Evolutionary conservation across 2,113 vertebrate species (phyloP).

Genomic region (Nerophis lumbriciformis): DNA sequence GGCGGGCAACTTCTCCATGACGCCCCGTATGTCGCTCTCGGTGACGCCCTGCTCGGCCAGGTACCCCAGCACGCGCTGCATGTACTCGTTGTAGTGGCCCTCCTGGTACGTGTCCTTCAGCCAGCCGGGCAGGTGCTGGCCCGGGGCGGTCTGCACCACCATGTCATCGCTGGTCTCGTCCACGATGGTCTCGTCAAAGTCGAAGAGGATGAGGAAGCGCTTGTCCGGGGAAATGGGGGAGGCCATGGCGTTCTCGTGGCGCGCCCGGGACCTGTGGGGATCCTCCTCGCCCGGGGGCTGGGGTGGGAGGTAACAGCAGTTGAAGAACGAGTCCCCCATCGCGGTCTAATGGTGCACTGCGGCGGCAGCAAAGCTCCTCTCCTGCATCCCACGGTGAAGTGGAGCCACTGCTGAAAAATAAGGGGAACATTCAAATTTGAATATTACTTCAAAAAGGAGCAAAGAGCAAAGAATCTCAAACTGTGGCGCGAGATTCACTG

Average conservation of each 20-base stretch:
- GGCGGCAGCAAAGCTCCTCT: conserved; percentile 35
- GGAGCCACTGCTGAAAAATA: conserved; percentile 22
- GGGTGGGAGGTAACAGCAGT: conserved; percentile 71
- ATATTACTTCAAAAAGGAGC: background rate
- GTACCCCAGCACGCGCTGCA: conserved; percentile 84
- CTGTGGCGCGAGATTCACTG: no score
- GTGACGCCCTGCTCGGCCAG: conserved; percentile 85
- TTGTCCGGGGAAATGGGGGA: conserved; percentile 57
- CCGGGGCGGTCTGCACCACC: conserved; percentile 76
- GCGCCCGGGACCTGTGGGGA: conserved; percentile 21
- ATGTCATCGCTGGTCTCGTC: conserved; percentile 91
- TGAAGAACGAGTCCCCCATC: conserved; percentile 72
- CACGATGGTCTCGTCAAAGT: conserved; percentile 95
- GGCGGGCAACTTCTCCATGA: conserved; percentile 85
- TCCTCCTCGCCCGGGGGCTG: conserved; percentile 69
- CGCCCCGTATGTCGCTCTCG: conserved; percentile 70
- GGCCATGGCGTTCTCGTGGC: conserved; percentile 62
- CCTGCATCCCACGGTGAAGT: conserved; percentile 36
- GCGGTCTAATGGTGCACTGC: conserved; percentile 17
- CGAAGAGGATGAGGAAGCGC: conserved; percentile 87
- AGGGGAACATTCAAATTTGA: background rate
- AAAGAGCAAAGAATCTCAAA: no score
- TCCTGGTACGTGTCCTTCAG: conserved; percentile 81
- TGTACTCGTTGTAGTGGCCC: conserved; percentile 89
- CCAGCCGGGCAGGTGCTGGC: conserved; percentile 77